A percentile compares a stretch with the other conserved stretches of the same genome.
Conservation (phyloP, 2,888 invertebrate genomes). For the Orchesella flavescens region DNA sequence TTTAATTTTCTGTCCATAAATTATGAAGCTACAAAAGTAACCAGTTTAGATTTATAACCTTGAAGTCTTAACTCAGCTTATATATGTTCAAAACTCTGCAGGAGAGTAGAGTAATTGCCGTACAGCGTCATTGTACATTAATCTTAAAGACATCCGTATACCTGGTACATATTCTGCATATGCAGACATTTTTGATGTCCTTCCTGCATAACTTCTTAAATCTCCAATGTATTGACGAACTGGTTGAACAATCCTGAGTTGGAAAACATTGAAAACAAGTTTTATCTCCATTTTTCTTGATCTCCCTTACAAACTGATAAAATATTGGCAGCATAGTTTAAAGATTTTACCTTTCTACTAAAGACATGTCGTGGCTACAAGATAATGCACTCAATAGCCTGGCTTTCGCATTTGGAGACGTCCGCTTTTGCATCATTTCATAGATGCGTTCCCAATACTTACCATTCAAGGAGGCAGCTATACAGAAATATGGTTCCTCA, state of each 20-base stretch:
- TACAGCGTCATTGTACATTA: not conserved
- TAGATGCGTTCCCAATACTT: conserved; percentile 23
- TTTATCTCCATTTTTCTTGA: not conserved
- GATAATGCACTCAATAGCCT: conserved; percentile 8
- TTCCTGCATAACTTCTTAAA: not conserved
- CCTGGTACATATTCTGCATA: not conserved
- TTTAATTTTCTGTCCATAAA: no score
- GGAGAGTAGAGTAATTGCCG: no score
- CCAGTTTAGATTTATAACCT: no score
- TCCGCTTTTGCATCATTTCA: conserved; percentile 6
- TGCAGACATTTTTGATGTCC: not conserved
- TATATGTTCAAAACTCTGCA: no score
- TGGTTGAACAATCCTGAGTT: not conserved
- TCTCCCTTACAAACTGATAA: no score
- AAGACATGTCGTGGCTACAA: not conserved
- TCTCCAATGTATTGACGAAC: not conserved
- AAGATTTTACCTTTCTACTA: no score
- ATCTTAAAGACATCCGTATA: not conserved
- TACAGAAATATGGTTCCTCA: conserved; percentile 42
- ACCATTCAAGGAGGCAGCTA: conserved; percentile 28
- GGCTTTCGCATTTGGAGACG: not conserved
- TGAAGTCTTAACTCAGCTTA: no score
- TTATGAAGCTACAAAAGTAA: no score
- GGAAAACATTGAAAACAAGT: not conserved
- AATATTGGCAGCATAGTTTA: no score